These are phyloP conservation scores for Arrhopalites spinosus DNA, from an alignment of 2,888 invertebrate species.

Conservation along the genomic window DNA sequence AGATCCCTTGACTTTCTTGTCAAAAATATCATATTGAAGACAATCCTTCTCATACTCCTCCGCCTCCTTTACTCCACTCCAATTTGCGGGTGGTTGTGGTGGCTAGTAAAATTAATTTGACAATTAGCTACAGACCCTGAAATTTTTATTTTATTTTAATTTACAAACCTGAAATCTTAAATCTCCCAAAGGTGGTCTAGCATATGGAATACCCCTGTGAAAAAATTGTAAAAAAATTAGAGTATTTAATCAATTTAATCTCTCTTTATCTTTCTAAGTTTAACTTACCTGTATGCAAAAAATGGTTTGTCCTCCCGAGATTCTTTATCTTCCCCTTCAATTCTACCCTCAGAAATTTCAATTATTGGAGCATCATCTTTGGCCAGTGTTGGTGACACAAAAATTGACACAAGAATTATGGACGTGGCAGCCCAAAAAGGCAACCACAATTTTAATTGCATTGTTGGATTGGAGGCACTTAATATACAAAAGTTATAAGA, in stretches of 20 bases:
- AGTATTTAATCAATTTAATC: too few species aligned
- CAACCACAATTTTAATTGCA: not conserved
- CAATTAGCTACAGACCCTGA: not conserved
- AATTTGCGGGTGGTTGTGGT: conserved; percentile 48
- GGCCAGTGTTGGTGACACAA: not conserved
- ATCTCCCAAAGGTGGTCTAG: not conserved
- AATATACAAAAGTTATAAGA: not conserved
- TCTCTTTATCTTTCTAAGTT: too few species aligned
- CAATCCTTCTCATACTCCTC: conserved; percentile 49
- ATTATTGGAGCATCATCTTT: conserved; percentile 2
- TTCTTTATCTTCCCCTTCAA: not conserved
- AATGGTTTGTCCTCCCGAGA: conserved; percentile 13
- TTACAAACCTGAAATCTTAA: conserved; percentile 5
- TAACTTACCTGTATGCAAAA: conserved; percentile 1
- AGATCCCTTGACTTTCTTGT: conserved; percentile 42
- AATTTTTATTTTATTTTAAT: not conserved
- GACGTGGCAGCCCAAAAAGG: not conserved
- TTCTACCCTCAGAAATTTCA: not conserved
- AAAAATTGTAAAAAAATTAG: too few species aligned
- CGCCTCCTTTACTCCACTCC: conserved; percentile 45
- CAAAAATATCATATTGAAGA: conserved; percentile 48
- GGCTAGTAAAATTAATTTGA: conserved; percentile 26
- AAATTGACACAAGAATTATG: not conserved
- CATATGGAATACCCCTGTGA: conserved; percentile 16
- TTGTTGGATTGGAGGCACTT: not conserved